phyloP scores from a whole-genome alignment of 2,797 vertebrate genomes.

The Anomalospiza imberbis region DNA sequence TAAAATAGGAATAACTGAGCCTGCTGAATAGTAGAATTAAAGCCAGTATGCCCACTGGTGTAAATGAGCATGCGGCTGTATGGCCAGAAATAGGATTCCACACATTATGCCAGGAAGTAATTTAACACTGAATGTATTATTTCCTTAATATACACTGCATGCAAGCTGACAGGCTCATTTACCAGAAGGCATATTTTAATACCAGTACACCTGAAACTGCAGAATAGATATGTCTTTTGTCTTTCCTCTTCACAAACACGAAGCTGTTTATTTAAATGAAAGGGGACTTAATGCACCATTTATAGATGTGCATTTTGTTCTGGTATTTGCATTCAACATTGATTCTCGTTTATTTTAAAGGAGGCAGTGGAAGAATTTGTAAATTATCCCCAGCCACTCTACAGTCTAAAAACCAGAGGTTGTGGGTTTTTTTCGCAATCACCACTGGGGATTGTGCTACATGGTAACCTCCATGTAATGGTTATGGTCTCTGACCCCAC shows the following conservation, averaged over 20 bases:
- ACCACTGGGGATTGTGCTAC: slow-evolving; percentile 7
- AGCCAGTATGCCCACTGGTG: not conserved
- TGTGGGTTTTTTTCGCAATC: not conserved
- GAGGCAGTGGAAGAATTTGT: slow-evolving; percentile 25
- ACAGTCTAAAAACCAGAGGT: not conserved
- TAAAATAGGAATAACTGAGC: slow-evolving; percentile 8
- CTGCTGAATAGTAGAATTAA: slow-evolving; percentile 7
- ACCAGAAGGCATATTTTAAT: slow-evolving; percentile 38
- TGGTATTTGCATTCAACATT: slow-evolving; percentile 22
- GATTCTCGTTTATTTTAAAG: slow-evolving; percentile 27
- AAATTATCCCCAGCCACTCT: slow-evolving; percentile 19
- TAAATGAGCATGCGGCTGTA: slow-evolving; percentile 18
- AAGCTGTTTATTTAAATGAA: slow-evolving; percentile 46
- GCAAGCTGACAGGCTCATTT: slow-evolving; percentile 33
- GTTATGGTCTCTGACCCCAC: slow-evolving; percentile 49
- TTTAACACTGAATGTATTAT: slow-evolving; percentile 47
- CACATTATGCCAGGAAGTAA: slow-evolving; percentile 7
- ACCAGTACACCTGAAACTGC: not conserved
- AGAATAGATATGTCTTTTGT: slow-evolving; percentile 16
- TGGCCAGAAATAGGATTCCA: not conserved
- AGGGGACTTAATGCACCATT: not conserved
- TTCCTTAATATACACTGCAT: slow-evolving; percentile 13
- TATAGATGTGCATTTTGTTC: slow-evolving; percentile 20
- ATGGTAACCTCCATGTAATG: slow-evolving; percentile 34
- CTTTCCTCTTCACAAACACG: slow-evolving; percentile 4